Evolutionary conservation across 37 sponge, comb jelly and placozoan species (phyloP).

Genomic region (Halichondria panicea): DNA sequence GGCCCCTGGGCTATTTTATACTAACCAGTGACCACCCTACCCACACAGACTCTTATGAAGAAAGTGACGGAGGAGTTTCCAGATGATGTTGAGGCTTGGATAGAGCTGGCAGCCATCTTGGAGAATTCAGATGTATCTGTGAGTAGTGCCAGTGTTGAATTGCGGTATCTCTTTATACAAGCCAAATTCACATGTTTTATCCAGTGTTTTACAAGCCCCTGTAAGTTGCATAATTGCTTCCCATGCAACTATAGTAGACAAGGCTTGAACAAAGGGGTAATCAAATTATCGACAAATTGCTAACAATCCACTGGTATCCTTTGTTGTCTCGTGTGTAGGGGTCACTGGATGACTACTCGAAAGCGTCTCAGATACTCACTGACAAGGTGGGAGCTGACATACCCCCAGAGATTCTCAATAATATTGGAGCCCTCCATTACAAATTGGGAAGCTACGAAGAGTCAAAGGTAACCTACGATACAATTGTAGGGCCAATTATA

Average conservation of each 20-base stretch:
- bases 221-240: too few relatives aligned
- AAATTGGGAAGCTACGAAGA: constrained; percentile 65
- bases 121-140: constrained; percentile 61
- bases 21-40: too few relatives aligned
- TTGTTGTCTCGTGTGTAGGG: constrained; percentile 41
- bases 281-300: too few relatives aligned
- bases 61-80: constrained; percentile 89
- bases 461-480: constrained; percentile 48
- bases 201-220: neutral
- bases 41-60: constrained; percentile 40
- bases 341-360: constrained; percentile 84
- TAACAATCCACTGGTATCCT: neutral
- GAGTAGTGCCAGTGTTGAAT: neutral
- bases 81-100: constrained; percentile 99
- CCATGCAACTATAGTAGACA: too few relatives aligned
- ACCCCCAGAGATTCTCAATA: constrained; percentile 97
- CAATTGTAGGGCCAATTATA: neutral
- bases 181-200: neutral
- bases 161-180: neutral
- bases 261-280: too few relatives aligned
- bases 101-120: constrained; percentile 92
- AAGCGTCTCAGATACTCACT: constrained; percentile 75
- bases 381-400: constrained; percentile 80
- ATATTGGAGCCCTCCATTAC: constrained; percentile 83
- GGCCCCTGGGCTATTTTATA: too few relatives aligned